Base-by-base conservation (phyloP, 2,888 invertebrate species). In the Rhorus exstirpatorius region DNA sequence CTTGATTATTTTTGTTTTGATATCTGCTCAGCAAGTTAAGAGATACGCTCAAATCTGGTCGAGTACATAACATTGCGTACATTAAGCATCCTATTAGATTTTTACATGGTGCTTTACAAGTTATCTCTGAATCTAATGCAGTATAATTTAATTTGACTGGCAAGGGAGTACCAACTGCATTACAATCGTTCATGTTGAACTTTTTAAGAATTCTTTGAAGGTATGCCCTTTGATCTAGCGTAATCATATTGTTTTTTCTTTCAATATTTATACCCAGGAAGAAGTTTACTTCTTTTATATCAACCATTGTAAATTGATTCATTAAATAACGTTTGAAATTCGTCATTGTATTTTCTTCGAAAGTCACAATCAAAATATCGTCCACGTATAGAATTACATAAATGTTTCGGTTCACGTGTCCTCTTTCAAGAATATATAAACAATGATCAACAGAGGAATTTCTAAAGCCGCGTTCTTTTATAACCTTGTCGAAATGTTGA, bases 381-480 rank as follows among this genome's bases (percentile, higher is more conserved):
- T n/a, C n/a, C n/a, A n/a, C n/a, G n/a, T n/a, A n/a, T n/a, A n/a
- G n/a, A 0, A 81, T 53, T 41, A 81, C 67, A 67, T 81, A 81
- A 49, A 81, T 79, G 75, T 79, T 84, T 76, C 46, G 55, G 10
- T 4, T 24, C 1, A 76, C 46, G 44, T 58, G 12, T n/a, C 79
- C 65, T 55, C 19, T 79, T 26, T 79, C 35, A 1, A 75, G 26
- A 55, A 82, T 60, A 65, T 75, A 75, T 17, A 79, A 31, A 58
- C 70, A 77, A 31, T 35, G 24, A 53, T 79, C 76, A 17, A 83
- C 82, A 14, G 68, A 67, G 4, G 83, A 83, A 74, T 77, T 83
- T 65, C 58, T 7, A 51, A 81, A 77, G 1, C 58, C 77, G 14
- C 12, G n/a, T 14, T 72, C 72, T 58, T 35, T 60, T 7, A 77